Percentiles rank a stretch among this genome's conserved stretches.
Evolutionary conservation across 2,797 vertebrate genomes (phyloP).

Genomic region (Pogonophryne albipinna): DNA sequence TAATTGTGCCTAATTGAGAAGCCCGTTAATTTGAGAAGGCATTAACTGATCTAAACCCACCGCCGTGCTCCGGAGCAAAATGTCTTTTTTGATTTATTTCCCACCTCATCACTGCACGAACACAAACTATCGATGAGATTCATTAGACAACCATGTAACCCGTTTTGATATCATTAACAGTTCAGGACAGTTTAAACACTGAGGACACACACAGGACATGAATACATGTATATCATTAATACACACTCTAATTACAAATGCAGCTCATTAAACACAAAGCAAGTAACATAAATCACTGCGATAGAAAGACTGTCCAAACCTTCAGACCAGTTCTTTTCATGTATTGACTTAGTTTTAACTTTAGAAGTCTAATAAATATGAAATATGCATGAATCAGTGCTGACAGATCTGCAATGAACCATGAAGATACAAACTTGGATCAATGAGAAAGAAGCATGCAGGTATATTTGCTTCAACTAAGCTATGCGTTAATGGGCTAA

Average conservation of each 20-base stretch:
- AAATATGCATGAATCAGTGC: no score
- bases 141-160: background rate
- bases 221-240: slow-evolving; percentile 13
- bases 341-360: background rate
- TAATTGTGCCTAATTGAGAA: background rate
- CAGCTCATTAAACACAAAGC: slow-evolving; percentile 2
- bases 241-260: background rate
- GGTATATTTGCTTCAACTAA: no score
- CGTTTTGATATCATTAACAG: background rate
- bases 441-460: no score
- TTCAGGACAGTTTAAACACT: background rate
- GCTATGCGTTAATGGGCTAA: no score
- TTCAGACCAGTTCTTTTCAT: background rate
- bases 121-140: slow-evolving; percentile 8
- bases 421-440: no score
- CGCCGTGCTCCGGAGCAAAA: background rate
- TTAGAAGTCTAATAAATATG: no score
- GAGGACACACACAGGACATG: background rate
- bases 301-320: background rate
- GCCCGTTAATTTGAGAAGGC: background rate
- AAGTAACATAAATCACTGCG: background rate
- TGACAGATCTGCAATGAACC: no score
- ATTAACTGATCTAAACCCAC: background rate
- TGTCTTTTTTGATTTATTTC: slow-evolving; percentile 1
- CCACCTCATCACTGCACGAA: slow-evolving; percentile 4